Conservation (phyloP, 2,113 vertebrate genomes). For the Lichenostomus cassidix region DNA sequence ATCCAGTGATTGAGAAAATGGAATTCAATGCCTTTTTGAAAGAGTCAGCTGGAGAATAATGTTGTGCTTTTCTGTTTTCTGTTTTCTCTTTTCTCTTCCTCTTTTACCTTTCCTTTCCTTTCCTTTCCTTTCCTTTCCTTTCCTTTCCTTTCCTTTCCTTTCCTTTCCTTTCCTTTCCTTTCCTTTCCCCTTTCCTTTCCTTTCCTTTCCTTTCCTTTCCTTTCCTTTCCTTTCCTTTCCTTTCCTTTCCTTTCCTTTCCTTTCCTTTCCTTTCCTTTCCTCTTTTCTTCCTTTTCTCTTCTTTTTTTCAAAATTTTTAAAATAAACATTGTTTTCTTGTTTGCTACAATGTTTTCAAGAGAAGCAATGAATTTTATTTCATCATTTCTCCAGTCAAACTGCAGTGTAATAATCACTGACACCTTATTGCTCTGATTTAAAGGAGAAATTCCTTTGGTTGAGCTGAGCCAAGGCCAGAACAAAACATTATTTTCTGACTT, state of each 20-base stretch:
- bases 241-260: too few relatives aligned
- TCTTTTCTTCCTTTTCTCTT: too few relatives aligned
- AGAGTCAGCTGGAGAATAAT: background rate
- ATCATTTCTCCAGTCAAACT: background rate
- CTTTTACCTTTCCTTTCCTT: too few relatives aligned
- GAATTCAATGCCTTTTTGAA: background rate
- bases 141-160: too few relatives aligned
- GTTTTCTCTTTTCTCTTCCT: too few relatives aligned
- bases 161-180: too few relatives aligned
- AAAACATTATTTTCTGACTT: background rate
- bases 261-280: too few relatives aligned
- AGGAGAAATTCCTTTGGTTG: background rate
- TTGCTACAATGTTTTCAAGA: background rate
- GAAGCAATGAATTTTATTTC: background rate
- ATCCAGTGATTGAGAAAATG: background rate
- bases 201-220: too few relatives aligned
- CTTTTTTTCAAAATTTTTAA: background rate
- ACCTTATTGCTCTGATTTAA: background rate
- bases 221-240: too few relatives aligned
- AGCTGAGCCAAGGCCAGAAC: background rate
- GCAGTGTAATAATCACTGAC: background rate
- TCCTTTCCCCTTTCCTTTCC: too few relatives aligned
- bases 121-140: too few relatives aligned
- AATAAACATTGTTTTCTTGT: background rate
- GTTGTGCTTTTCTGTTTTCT: too few relatives aligned